Percentiles rank a stretch among this genome's conserved stretches.
Evolutionary conservation across 1,140 invertebrate genomes (phyloP).

Genomic region (Cydia amplana): DNA sequence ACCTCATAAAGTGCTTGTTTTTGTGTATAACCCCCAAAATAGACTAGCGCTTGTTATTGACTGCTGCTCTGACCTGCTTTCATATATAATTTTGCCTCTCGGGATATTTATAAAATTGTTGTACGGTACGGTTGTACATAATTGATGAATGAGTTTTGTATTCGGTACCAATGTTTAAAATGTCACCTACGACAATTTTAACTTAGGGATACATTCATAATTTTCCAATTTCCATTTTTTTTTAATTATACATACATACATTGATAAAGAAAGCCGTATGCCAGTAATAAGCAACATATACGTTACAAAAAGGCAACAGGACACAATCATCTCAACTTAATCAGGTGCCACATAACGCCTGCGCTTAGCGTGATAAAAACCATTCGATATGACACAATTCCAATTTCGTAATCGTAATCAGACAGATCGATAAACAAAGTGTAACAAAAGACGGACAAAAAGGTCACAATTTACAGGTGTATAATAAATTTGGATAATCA

Average conservation of each 20-base stretch:
- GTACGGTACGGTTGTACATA: neutral
- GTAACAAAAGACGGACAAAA: constrained; percentile 44
- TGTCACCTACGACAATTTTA: no score
- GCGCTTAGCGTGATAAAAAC: neutral
- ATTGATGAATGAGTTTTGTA: no score
- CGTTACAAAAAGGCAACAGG: no score
- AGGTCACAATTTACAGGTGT: constrained; percentile 55
- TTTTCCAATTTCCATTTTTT: no score
- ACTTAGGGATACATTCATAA: no score
- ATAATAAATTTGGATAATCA: constrained; percentile 67
- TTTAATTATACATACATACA: no score
- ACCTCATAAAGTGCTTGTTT: constrained; percentile 37
- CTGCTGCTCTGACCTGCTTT: constrained; percentile 33
- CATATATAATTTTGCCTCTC: constrained; percentile 1
- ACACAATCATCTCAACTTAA: neutral
- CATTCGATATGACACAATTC: neutral
- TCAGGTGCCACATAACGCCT: neutral
- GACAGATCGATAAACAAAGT: constrained; percentile 45
- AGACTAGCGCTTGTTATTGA: neutral
- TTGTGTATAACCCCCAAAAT: constrained; percentile 20
- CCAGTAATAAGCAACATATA: no score
- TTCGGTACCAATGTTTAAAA: no score
- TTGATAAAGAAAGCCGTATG: no score
- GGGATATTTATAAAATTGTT: neutral
- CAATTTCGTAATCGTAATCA: constrained; percentile 25